Evolutionary conservation across 2,888 invertebrate genomes (phyloP), one percentile per base, ranked within the genome.

Genomic region (Ophion ventricosus): DNA sequence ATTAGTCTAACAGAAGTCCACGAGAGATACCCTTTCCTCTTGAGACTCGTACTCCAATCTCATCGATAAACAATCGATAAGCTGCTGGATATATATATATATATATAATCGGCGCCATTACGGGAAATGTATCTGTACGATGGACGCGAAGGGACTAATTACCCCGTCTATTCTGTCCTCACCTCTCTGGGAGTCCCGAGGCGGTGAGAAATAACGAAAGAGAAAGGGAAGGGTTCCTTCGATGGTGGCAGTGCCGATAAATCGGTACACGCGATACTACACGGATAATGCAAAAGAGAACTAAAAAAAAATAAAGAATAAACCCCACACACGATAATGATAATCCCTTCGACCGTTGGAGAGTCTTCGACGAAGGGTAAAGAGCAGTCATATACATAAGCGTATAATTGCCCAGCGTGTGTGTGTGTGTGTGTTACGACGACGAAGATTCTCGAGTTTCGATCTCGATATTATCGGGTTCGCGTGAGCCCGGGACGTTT

Each of bases 391-490:
- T 25, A 49, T 40, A 25, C 29, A 56, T 25, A 63, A 20, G 70
- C 49, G 70, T 66, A 73, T 80, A 80, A 84, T 77, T 77, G 80
- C 77, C 26, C 11, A 43, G 80, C 67, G 59, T 35, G 35, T 43
- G 11, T 14, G 14, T 43, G 1, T 43, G 29, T 29, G 29, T 35
- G 35, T 35, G 35, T 43, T 35, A 35, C 26, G 63, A 64, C 67
- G 80, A 77, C 77, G 67, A 80, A 80, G 80, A 54, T 70, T 80
- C 76, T 84, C 80, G 80, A 77, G 67, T 80, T 84, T 84, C 83
- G 76, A 77, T 78, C 76, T 25, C 61, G 83, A 80, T 77, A 73
- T 43, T 11, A 43, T 76, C 80, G 64, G 57, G 29, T 49, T 83
- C 72, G 83, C 83, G 83, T 83, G 83, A 59, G 66, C 49, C 20